Base-by-base conservation (phyloP, 2,113 vertebrate genomes). In the Phyllostomus discolor region DNA sequence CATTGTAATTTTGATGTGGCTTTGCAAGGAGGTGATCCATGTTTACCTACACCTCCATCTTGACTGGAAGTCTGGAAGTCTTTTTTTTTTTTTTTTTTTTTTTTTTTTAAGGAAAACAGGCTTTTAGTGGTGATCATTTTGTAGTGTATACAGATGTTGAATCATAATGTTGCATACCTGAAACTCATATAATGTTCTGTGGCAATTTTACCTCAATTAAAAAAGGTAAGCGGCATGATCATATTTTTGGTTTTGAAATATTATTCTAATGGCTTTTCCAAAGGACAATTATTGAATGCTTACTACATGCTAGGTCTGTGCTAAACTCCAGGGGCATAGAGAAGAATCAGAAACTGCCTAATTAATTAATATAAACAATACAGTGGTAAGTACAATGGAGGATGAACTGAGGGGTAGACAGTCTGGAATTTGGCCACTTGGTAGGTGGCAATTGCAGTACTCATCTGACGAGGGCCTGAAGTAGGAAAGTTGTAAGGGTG, bases 181-280 rank as follows among this genome's bases (percentile, higher is more conserved):
- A 81, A 82, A 62, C 38, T 59, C 5, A 50, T 11, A 50, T 50
- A 78, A 78, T 50, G 46, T 33, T 41, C 54, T 59, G 41, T 62
- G 41, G 35, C 24, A 31, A 62, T 81, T 81, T 81, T 82, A 82
- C 16, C 35, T 82, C 54, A 82, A 81, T 43, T 86, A 24, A 43
- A 78, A 88, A 76, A 85, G 35, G 59, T 28, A 94, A 83, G 41
- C n/a, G 2, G 38, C 62, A 79, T 41, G n/a, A 41, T 41, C 48
- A 84, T n/a, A 83, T 84, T 92, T 92, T 72, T 52, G 15, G 80
- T 96, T 88, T 73, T 66, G 43, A 92, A 87, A 46, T 79, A 93
- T 70, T 48, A 72, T 59, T 79, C 26, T 70, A 94, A 72, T 38
- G 52, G 35, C 26, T 86, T 96, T 72, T 70, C 52, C 17, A 57